A percentile compares a stretch with the other conserved stretches of the same genome.
Conservation (phyloP, 1,140 invertebrate genomes). For the Anthonomus grandis region DNA sequence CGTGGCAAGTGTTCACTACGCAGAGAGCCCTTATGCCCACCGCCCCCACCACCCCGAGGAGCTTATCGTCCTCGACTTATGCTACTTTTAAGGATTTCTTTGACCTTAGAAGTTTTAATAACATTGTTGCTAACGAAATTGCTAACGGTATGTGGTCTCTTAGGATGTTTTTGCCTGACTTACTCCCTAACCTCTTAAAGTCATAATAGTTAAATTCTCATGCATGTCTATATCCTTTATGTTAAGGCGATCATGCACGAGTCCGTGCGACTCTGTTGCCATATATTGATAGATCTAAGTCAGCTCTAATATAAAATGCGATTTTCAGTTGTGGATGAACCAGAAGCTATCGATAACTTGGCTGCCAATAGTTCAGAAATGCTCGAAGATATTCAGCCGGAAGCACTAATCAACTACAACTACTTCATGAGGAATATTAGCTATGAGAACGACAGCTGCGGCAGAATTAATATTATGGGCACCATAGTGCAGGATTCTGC, state of each 20-base stretch:
- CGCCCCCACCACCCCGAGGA: slow-evolving; percentile 31
- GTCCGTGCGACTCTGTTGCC: too few species aligned
- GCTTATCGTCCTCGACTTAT: slow-evolving; percentile 15
- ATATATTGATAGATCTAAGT: too few species aligned
- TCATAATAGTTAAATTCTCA: too few species aligned
- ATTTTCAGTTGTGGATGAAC: slow-evolving; percentile 39
- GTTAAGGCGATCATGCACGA: too few species aligned
- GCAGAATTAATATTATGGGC: slow-evolving; percentile 86
- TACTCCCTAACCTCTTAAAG: too few species aligned
- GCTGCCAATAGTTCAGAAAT: slow-evolving; percentile 38
- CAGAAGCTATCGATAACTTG: slow-evolving; percentile 21
- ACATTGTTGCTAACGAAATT: slow-evolving; percentile 38
- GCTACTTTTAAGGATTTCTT: slow-evolving; percentile 36
- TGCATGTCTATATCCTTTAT: too few species aligned
- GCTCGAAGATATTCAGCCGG: slow-evolving; percentile 40
- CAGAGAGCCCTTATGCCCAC: slow-evolving; percentile 36
- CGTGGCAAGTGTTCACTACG: slow-evolving; percentile 25
- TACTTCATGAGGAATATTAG: slow-evolving; percentile 28
- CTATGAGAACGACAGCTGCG: slow-evolving; percentile 58
- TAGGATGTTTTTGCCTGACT: background rate
- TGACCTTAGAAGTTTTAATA: slow-evolving; percentile 37
- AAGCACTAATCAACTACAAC: slow-evolving; percentile 37
- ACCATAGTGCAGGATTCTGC: slow-evolving; percentile 87
- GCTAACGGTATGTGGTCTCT: slow-evolving; percentile 37
- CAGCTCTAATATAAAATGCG: too few species aligned